Conservation (phyloP, 2,113 vertebrate species). For the Mionectes macconnelli region DNA sequence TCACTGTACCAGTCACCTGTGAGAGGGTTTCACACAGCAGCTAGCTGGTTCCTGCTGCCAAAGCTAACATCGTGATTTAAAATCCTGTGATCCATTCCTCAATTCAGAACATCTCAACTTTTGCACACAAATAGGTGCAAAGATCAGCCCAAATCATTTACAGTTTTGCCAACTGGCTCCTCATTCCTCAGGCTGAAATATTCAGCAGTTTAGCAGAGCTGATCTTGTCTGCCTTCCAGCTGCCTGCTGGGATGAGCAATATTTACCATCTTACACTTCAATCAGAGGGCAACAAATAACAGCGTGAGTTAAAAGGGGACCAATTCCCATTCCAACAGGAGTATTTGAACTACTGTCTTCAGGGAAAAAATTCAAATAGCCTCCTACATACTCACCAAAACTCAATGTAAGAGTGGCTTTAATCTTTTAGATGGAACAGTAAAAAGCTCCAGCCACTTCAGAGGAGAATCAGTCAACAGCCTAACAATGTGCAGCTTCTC, state of each 20-base stretch:
- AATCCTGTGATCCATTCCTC: neutral
- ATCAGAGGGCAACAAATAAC: neutral
- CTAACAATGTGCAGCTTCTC: rapidly evolving
- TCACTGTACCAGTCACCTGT: neutral
- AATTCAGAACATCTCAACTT: neutral
- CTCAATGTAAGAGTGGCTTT: neutral
- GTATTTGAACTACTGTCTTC: conserved; percentile 16
- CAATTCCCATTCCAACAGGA: neutral
- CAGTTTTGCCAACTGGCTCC: neutral
- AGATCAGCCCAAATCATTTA: neutral
- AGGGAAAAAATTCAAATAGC: conserved; percentile 3
- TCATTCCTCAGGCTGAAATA: neutral
- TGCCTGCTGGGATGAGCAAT: neutral
- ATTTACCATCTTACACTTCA: conserved; percentile 14
- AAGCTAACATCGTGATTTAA: neutral
- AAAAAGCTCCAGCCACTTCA: neutral
- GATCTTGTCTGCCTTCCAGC: neutral
- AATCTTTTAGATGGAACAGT: neutral
- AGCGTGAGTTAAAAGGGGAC: neutral
- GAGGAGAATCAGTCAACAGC: neutral
- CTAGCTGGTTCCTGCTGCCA: rapidly evolving
- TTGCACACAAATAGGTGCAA: neutral
- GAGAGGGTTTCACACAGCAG: neutral
- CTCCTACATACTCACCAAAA: neutral
- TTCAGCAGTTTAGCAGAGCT: neutral